These are phyloP conservation scores for Lepilemur septentrionalis DNA, from an alignment of 2,797 vertebrate species.

Conservation along the genomic window DNA sequence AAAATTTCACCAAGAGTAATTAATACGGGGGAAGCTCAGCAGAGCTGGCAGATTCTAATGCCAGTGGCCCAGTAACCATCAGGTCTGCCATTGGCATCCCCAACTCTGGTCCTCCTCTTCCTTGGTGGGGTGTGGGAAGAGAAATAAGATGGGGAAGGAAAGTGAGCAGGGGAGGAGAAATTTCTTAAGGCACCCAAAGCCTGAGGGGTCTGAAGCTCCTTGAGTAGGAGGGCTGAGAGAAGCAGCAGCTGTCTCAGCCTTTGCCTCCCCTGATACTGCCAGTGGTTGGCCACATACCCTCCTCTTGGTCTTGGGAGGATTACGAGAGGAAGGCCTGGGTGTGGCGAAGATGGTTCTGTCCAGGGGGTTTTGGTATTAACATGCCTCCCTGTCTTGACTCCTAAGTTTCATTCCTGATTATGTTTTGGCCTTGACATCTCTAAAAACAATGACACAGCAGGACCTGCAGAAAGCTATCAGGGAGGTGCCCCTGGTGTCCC, in stretches of 20 bases:
- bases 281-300: background rate
- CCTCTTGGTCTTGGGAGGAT: background rate
- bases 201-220: background rate
- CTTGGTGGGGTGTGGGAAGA: background rate
- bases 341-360: background rate
- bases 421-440: background rate
- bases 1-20: background rate
- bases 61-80: rapidly evolving
- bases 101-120: background rate
- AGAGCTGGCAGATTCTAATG: background rate
- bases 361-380: background rate
- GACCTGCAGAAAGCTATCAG: background rate
- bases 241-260: background rate
- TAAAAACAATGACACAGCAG: background rate
- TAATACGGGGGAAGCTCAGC: background rate
- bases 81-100: background rate
- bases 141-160: background rate
- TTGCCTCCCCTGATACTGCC: background rate
- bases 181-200: background rate
- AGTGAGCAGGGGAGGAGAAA: background rate
- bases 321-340: background rate
- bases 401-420: background rate
- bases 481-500: background rate
- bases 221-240: background rate
- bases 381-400: background rate